A percentile compares a stretch with the other conserved stretches of the same genome.
Conservation (phyloP, 2,888 invertebrate genomes). For the Stictocephala bisonia region DNA sequence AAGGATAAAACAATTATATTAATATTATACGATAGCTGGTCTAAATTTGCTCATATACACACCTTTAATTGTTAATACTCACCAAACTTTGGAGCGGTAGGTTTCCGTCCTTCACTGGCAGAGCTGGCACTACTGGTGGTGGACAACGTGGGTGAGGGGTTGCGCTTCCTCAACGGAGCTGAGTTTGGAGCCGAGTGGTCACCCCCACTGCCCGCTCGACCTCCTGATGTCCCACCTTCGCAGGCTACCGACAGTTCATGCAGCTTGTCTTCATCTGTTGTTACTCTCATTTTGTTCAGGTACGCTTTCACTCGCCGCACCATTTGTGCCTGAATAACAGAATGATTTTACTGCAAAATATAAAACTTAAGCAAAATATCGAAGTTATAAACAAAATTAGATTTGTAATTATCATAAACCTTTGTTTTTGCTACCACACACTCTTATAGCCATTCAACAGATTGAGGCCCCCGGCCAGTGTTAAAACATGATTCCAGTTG, state of each 20-base stretch:
- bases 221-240: slow-evolving; percentile 70
- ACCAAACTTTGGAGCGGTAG: slow-evolving; percentile 66
- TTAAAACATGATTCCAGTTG: no score
- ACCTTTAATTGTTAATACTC: no score
- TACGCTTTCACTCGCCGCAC: slow-evolving; percentile 96
- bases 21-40: no score
- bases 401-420: no score
- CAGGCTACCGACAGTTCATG: slow-evolving; percentile 91
- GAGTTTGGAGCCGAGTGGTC: slow-evolving; percentile 66
- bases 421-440: no score
- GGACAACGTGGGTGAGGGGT: slow-evolving; percentile 93
- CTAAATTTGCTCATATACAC: no score
- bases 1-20: no score
- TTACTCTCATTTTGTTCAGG: slow-evolving; percentile 90
- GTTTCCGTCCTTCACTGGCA: slow-evolving; percentile 78
- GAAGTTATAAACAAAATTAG: no score
- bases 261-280: slow-evolving; percentile 90
- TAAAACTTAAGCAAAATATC: no score
- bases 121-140: slow-evolving; percentile 93
- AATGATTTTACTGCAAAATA: no score
- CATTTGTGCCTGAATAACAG: slow-evolving; percentile 83
- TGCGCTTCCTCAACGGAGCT: slow-evolving; percentile 76
- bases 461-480: no score
- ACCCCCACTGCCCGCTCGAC: slow-evolving; percentile 57
- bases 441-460: no score